A percentile compares a stretch with the other conserved stretches of the same genome.
phyloP scores from a whole-genome alignment of 2,888 invertebrate genomes.

The Himalopsyche tibetana region DNA sequence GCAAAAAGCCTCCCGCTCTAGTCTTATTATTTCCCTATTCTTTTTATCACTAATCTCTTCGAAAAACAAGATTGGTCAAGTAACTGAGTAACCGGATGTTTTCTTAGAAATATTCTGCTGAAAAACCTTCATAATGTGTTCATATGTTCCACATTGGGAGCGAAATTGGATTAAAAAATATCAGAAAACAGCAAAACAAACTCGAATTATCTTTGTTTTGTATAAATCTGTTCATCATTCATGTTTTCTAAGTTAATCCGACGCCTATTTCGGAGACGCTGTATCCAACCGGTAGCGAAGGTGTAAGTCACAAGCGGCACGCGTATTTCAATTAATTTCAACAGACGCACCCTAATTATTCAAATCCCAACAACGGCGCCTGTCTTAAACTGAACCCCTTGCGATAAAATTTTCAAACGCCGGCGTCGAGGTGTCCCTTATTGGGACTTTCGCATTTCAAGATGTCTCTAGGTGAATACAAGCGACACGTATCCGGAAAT shows the following conservation, averaged over 20 bases:
- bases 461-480: not conserved
- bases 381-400: conserved; percentile 43
- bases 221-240: too few relatives aligned
- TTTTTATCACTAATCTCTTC: too few relatives aligned
- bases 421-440: not conserved
- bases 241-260: not conserved
- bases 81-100: too few relatives aligned
- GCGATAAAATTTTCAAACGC: conserved; percentile 6
- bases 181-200: too few relatives aligned
- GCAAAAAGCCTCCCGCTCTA: too few relatives aligned
- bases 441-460: not conserved
- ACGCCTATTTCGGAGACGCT: conserved; percentile 6
- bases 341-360: conserved; percentile 62
- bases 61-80: too few relatives aligned
- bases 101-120: too few relatives aligned
- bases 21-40: too few relatives aligned
- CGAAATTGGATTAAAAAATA: too few relatives aligned
- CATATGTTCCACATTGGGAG: too few relatives aligned
- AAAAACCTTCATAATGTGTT: too few relatives aligned
- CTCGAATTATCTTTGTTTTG: too few relatives aligned
- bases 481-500: not conserved
- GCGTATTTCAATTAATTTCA: conserved; percentile 62
- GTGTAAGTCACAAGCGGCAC: conserved; percentile 8
- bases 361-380: conserved; percentile 56
- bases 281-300: conserved; percentile 10